Evolutionary conservation across 2,113 vertebrate genomes (phyloP).

Genomic region (Elephantulus edwardii): DNA sequence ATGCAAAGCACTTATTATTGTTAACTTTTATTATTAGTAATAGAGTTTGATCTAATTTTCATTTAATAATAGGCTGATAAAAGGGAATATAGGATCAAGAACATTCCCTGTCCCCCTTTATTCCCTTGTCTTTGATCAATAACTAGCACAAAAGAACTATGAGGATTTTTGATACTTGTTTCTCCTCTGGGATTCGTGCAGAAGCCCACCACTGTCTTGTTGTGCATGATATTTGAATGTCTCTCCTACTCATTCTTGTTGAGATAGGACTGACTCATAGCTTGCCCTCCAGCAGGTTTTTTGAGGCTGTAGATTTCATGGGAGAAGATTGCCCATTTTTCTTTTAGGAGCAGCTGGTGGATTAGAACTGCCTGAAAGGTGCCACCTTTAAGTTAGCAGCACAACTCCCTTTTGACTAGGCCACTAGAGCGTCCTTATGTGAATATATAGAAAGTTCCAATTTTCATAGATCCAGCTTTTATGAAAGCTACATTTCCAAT

Average conservation of each 20-base stretch:
- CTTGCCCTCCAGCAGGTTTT: too few relatives aligned
- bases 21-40: slow-evolving; percentile 49
- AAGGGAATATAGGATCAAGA: not conserved
- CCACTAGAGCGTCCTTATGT: too few relatives aligned
- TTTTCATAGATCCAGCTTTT: not conserved
- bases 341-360: too few relatives aligned
- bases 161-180: not conserved
- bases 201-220: not conserved
- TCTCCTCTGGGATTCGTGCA: not conserved
- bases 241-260: too few relatives aligned
- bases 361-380: too few relatives aligned
- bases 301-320: too few relatives aligned
- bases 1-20: not conserved
- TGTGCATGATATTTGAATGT: not conserved
- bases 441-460: not conserved
- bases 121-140: not conserved
- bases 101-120: not conserved
- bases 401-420: too few relatives aligned
- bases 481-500: not conserved
- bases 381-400: too few relatives aligned
- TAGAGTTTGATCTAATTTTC: slow-evolving; percentile 16
- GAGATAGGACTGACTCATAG: too few relatives aligned
- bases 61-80: slow-evolving; percentile 1
- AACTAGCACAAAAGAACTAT: not conserved
- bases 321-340: too few relatives aligned